Percentiles rank a stretch among this genome's conserved stretches.
phyloP scores from a whole-genome alignment of 1,140 invertebrate species.

The Dolichoris vasculosae region DNA sequence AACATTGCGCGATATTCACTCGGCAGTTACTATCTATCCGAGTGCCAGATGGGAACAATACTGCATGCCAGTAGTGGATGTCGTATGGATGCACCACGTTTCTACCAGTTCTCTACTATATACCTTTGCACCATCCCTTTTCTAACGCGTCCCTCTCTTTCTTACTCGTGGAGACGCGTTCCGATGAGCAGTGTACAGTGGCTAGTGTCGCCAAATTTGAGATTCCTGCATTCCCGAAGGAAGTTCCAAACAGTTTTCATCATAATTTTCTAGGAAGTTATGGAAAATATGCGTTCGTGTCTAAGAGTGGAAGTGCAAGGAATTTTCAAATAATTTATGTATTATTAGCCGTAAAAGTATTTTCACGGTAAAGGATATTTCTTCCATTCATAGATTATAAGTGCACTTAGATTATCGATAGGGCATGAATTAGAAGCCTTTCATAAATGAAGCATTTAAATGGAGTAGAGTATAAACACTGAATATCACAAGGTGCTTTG shows the following conservation, averaged over 20 bases:
- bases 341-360: background rate
- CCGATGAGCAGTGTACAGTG: background rate
- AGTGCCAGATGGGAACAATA: constrained; percentile 63
- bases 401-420: background rate
- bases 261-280: constrained; percentile 14
- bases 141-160: background rate
- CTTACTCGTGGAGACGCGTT: background rate
- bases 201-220: constrained; percentile 29
- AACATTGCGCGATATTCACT: constrained; percentile 59
- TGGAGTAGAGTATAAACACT: background rate
- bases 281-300: constrained; percentile 1
- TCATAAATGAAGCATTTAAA: background rate
- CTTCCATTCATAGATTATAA: background rate
- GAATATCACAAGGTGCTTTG: background rate
- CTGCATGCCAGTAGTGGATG: constrained; percentile 57
- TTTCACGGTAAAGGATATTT: background rate
- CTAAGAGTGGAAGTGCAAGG: background rate
- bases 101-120: background rate
- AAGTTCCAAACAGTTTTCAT: constrained; percentile 35
- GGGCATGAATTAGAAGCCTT: background rate
- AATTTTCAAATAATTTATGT: constrained; percentile 1
- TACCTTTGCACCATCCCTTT: background rate
- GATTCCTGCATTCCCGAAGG: constrained; percentile 34
- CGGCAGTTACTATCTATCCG: constrained; percentile 54
- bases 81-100: constrained; percentile 14